Conservation (phyloP, 2,113 vertebrate genomes). For the Chunga burmeisteri region DNA sequence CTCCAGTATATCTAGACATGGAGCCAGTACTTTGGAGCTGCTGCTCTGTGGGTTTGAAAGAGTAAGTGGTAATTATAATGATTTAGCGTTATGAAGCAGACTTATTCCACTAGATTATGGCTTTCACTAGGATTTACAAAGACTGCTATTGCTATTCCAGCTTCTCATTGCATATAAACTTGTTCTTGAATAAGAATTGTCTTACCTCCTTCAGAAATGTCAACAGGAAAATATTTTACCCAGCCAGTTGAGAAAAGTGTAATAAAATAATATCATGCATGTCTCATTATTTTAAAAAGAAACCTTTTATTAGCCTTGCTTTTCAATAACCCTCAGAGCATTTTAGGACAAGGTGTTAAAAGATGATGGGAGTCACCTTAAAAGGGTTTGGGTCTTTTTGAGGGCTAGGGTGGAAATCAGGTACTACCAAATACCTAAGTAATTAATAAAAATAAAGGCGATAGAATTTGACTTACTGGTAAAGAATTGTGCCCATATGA, state of each 20-base stretch:
- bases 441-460: not conserved
- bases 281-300: not conserved
- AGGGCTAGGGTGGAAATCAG: not conserved
- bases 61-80: not conserved
- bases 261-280: not conserved
- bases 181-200: not conserved
- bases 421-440: not conserved
- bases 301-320: not conserved
- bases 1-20: not conserved
- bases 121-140: not conserved
- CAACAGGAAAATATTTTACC: not conserved
- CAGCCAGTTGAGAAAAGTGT: not conserved
- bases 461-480: not conserved
- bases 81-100: not conserved
- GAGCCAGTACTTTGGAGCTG: not conserved
- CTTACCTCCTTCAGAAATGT: not conserved
- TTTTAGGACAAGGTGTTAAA: not conserved
- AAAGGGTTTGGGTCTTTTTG: not conserved
- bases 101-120: not conserved
- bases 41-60: not conserved
- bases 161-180: not conserved
- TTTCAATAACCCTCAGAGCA: not conserved
- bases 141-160: not conserved
- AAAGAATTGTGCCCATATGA: not conserved
- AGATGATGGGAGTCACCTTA: not conserved